A percentile compares a stretch with the other conserved stretches of the same genome.
These are phyloP conservation scores for Dysdera silvatica DNA, from an alignment of 1,140 invertebrate species.

Conservation along the genomic window DNA sequence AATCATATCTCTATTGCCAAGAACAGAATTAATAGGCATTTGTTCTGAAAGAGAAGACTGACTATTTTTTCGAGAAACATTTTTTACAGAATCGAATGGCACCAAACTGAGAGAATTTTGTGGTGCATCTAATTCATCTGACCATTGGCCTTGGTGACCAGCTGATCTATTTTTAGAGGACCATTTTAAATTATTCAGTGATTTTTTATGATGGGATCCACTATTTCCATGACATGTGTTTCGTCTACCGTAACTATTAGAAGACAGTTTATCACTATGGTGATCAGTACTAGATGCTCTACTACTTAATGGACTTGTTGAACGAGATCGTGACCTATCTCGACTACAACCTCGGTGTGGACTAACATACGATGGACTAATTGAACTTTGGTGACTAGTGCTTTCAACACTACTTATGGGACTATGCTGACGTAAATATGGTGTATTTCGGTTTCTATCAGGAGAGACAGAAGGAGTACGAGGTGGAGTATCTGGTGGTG, in stretches of 20 bases:
- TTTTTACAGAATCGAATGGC: slow-evolving; percentile 3
- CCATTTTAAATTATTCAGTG: neutral
- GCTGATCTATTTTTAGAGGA: slow-evolving; percentile 5
- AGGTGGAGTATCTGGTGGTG: slow-evolving; percentile 38
- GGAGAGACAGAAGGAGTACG: slow-evolving; percentile 34
- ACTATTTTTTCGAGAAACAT: slow-evolving; percentile 8
- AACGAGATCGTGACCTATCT: slow-evolving; percentile 19
- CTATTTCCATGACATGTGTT: slow-evolving; percentile 7
- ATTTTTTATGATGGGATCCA: slow-evolving; percentile 6
- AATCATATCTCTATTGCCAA: slow-evolving; percentile 8
- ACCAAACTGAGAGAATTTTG: neutral
- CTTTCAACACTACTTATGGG: slow-evolving; percentile 30
- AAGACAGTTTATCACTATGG: slow-evolving; percentile 7
- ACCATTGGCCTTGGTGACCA: neutral
- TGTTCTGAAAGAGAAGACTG: too few species aligned
- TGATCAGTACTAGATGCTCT: slow-evolving; percentile 14
- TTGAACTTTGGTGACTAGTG: slow-evolving; percentile 20
- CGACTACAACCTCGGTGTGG: slow-evolving; percentile 13
- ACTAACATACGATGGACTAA: slow-evolving; percentile 18
- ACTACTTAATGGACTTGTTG: slow-evolving; percentile 27
- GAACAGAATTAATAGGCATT: neutral
- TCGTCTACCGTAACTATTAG: slow-evolving; percentile 5
- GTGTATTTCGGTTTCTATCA: slow-evolving; percentile 26
- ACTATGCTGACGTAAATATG: slow-evolving; percentile 26
- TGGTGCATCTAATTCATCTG: slow-evolving; percentile 11